Conservation (phyloP, 1,140 invertebrate species). For the Drosophila melanogaster region Release_6_plus_ISO1_MT NT_033777.3:13447501-13448000, state of each 20-base stretch:
- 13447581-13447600: slow-evolving; percentile 66
- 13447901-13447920: slow-evolving; percentile 11
- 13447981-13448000: slow-evolving; percentile 53
- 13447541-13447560: slow-evolving; percentile 71
- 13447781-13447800: slow-evolving; percentile 70
- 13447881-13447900: slow-evolving; percentile 60
- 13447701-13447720: slow-evolving; percentile 64
- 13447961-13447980: slow-evolving; percentile 39
- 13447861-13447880: slow-evolving; percentile 5
- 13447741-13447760: slow-evolving; percentile 59
- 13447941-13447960: slow-evolving; percentile 65
- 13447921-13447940: slow-evolving; percentile 48
- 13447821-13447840: slow-evolving; percentile 55
- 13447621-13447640: slow-evolving; percentile 68
- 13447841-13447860: slow-evolving; percentile 15
- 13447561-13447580: slow-evolving; percentile 81
- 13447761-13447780: slow-evolving; percentile 73
- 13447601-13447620: slow-evolving; percentile 71
- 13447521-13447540: slow-evolving; percentile 73
- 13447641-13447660: slow-evolving; percentile 23
- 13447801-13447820: slow-evolving; percentile 74
- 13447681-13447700: slow-evolving; percentile 36
- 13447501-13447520: slow-evolving; percentile 63
- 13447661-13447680: slow-evolving; percentile 25
- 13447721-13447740: slow-evolving; percentile 37